These are phyloP conservation scores for Fragum whitleyi DNA, from an alignment of 2,888 invertebrate species.

Conservation along the genomic window DNA sequence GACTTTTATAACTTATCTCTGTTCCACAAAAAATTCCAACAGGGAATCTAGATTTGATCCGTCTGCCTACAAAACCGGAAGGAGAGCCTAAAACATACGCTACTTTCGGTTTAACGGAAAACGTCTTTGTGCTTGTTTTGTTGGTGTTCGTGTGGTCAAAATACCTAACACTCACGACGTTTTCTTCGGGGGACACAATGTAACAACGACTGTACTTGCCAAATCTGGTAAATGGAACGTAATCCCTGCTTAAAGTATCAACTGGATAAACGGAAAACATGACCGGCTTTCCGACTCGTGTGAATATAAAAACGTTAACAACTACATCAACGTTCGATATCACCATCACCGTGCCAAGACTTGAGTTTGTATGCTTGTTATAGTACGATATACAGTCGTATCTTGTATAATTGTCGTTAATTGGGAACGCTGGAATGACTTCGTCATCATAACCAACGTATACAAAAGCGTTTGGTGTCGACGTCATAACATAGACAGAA, in stretches of 20 bases:
- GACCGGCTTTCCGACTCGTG: neutral
- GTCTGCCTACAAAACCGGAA: neutral
- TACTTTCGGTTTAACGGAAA: neutral
- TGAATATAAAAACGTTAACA: neutral
- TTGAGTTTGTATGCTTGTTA: neutral
- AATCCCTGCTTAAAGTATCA: neutral
- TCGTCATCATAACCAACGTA: neutral
- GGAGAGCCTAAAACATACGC: neutral
- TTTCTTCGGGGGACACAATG: neutral
- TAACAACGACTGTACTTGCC: neutral
- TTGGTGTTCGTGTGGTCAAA: neutral
- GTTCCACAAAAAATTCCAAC: conserved; percentile 7
- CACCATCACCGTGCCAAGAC: neutral
- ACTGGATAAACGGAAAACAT: neutral
- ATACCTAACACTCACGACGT: neutral
- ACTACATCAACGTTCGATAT: neutral
- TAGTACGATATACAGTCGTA: neutral
- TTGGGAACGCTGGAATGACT: neutral
- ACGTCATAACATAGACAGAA: neutral
- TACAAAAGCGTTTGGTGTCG: neutral
- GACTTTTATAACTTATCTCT: neutral
- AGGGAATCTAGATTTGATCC: neutral
- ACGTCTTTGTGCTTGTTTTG: too few relatives aligned
- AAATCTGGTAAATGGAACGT: neutral
- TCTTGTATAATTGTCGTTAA: neutral